Percentiles rank a stretch among this genome's conserved stretches.
phyloP scores from a whole-genome alignment of 2,797 vertebrate species.

The Champsocephalus gunnari region DNA sequence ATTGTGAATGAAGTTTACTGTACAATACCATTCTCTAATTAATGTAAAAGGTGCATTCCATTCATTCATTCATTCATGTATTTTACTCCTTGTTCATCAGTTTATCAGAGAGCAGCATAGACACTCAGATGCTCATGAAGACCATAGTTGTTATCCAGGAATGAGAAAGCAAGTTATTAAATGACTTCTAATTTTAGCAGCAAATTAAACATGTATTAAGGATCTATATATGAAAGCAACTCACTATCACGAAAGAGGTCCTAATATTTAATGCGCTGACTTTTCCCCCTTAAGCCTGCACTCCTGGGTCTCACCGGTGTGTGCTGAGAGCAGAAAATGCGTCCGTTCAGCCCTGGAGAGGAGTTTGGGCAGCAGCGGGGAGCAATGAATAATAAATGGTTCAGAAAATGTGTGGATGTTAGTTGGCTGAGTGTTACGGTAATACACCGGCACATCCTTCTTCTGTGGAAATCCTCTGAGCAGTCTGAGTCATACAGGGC shows the following conservation, averaged over 20 bases:
- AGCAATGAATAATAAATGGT: slow-evolving; percentile 74
- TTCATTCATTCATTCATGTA: not conserved
- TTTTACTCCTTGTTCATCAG: slow-evolving; percentile 4
- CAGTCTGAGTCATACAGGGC: slow-evolving; percentile 26
- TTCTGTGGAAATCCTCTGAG: slow-evolving; percentile 58
- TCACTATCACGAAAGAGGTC: not conserved
- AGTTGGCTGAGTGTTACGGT: slow-evolving; percentile 52
- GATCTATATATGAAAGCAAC: slow-evolving; percentile 22
- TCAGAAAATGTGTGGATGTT: slow-evolving; percentile 60
- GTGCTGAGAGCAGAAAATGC: slow-evolving; percentile 38
- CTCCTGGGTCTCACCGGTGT: slow-evolving; percentile 23
- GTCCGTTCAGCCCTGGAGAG: slow-evolving; percentile 39
- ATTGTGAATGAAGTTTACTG: not conserved
- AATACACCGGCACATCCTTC: slow-evolving; percentile 47
- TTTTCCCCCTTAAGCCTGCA: slow-evolving; percentile 19
- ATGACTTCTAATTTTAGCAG: slow-evolving; percentile 40
- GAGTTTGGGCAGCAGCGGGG: slow-evolving; percentile 60
- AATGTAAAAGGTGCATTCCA: not conserved
- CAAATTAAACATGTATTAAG: slow-evolving; percentile 36
- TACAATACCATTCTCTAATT: not conserved
- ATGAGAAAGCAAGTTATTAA: slow-evolving; percentile 23
- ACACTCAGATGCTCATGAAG: not conserved
- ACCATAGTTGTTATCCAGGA: not conserved
- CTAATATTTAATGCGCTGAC: slow-evolving; percentile 27
- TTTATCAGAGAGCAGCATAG: not conserved